Conservation (phyloP, 2,797 vertebrate genomes). For the Gouania willdenowi region DNA sequence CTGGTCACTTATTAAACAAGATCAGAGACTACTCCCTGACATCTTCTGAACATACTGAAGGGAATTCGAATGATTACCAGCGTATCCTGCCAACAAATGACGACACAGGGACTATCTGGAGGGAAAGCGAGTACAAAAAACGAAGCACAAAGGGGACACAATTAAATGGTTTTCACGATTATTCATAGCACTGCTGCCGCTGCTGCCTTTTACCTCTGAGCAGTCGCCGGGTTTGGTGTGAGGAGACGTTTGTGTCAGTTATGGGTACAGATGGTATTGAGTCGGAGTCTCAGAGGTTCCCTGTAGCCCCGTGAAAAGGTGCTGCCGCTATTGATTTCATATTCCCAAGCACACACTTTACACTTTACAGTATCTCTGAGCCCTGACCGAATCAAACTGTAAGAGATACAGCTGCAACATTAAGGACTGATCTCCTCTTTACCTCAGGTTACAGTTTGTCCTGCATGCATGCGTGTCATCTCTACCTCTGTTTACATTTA, state of each 20-base stretch:
- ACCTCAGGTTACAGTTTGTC: conserved; percentile 47
- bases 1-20: conserved; percentile 79
- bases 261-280: conserved; percentile 40
- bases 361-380: conserved; percentile 46
- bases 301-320: conserved; percentile 49
- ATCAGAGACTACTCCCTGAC: conserved; percentile 74
- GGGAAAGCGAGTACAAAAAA: conserved; percentile 52
- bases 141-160: conserved; percentile 63
- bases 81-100: conserved; percentile 71
- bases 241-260: conserved; percentile 58
- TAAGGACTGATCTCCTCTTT: conserved; percentile 34
- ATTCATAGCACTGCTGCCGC: no score
- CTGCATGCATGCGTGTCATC: conserved; percentile 42
- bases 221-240: conserved; percentile 32
- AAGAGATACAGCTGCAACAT: conserved; percentile 32
- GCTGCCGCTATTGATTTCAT: conserved; percentile 55
- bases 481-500: conserved; percentile 35
- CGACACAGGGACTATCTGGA: conserved; percentile 62
- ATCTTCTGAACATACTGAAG: conserved; percentile 69
- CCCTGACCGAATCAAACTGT: conserved; percentile 55
- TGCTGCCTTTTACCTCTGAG: conserved; percentile 53
- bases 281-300: conserved; percentile 37
- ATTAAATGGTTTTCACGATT: conserved; percentile 65
- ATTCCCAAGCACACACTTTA: conserved; percentile 45
- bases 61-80: conserved; percentile 76